phyloP scores from a whole-genome alignment of 1,140 invertebrate species.

The Stratiolaelaps scimitus region DNA sequence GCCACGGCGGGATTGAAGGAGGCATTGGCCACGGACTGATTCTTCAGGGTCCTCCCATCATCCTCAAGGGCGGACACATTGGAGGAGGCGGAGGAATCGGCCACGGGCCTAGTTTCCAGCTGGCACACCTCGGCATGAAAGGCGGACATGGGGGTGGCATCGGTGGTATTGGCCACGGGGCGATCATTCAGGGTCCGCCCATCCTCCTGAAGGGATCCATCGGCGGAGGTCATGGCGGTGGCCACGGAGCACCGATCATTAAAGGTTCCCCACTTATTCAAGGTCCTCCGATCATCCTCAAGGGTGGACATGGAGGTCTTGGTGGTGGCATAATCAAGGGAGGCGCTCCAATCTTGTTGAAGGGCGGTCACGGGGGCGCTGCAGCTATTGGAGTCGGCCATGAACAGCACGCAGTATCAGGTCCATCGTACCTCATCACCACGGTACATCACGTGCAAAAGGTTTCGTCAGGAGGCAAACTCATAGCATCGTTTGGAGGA shows the following conservation, averaged over 20 bases:
- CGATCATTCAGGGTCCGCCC: slow-evolving; percentile 1
- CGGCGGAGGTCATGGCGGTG: background rate
- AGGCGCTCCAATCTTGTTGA: background rate
- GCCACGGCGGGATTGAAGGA: no score
- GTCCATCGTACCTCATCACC: slow-evolving; percentile 16
- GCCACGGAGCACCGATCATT: slow-evolving; percentile 8
- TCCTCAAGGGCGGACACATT: background rate
- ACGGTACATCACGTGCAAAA: slow-evolving; percentile 23
- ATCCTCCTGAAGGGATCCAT: background rate
- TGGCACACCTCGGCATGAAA: background rate
- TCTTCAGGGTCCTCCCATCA: background rate
- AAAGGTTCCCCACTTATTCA: background rate
- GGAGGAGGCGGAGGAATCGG: background rate
- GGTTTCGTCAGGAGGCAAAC: slow-evolving; percentile 13
- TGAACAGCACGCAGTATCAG: slow-evolving; percentile 13
- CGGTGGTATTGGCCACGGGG: background rate
- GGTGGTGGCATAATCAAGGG: background rate
- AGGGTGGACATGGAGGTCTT: background rate
- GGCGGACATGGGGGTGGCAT: background rate
- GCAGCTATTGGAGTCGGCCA: slow-evolving; percentile 5
- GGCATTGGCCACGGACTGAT: no score
- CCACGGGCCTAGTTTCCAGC: background rate
- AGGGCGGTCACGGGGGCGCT: background rate
- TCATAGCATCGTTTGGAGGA: slow-evolving; percentile 6
- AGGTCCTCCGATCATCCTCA: slow-evolving; percentile 5